Base-by-base conservation (phyloP, 2,888 invertebrate genomes). In the Sinotaia quadrata region DNA sequence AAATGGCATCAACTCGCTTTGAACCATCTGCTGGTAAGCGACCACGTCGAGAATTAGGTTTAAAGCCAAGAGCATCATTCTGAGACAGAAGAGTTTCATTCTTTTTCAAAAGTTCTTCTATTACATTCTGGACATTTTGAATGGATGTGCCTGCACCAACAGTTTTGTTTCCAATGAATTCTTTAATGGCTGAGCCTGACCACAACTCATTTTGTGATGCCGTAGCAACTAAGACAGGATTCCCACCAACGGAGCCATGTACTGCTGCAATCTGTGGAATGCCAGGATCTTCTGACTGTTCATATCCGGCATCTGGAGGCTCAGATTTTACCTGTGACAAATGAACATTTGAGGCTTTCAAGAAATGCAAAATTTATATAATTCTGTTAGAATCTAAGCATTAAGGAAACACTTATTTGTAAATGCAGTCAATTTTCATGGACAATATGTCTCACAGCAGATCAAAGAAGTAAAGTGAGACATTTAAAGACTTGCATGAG, bases 31-130 rank as follows among this genome's bases (percentile, higher is more conserved):
- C 49, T 29, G 67, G 60, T 27, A 58, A 51, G 27, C 71, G 65
- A 29, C 60, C 54, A 34, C 60, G 51, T 10, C 73, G 56, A 0
- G 71, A 61, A 56, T 75, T 68, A 18, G 81, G 80, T 69, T 79
- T 80, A 10, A 73, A 71, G 2, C 73, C 62, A 24, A 69, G 65
- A 10, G 77, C 75, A 71, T 81, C 78, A 62, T 73, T 79, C 61
- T 80, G 72, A 7, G 79, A 74, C 18, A 82, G 72, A 8, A 80
- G 34, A 12, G 73, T 65, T 49, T 76, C 73, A 68, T 78, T 78
- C 69, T 75, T 73, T 57, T 73, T 67, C 2, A 80, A 60, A n/a
- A 81, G 57, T 54, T 75, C 71, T 33, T 82, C 81, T 8, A 81
- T 76, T 2, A 80, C 78, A 57, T 63, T 76, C 29, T 57, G 49